Base-by-base conservation (phyloP, 2,888 invertebrate genomes). In the Cerceris ruficornis region DNA sequence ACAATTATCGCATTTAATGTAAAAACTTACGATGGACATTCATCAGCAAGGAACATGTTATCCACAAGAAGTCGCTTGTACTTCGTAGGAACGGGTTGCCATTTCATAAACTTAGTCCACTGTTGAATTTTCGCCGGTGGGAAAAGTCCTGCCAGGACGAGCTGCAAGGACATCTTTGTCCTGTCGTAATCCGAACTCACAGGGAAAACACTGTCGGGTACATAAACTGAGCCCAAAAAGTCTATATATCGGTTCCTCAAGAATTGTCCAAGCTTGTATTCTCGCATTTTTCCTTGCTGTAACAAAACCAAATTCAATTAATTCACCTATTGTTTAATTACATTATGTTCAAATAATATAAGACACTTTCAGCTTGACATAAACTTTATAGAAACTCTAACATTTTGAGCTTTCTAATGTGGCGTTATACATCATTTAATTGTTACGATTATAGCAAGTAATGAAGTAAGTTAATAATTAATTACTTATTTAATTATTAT, bases 101-200 rank as follows among this genome's bases (percentile, higher is more conserved):
- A 96, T 64, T 93, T 89, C 50, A 96, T 86, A 17, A 92, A 87
- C 0, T 92, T 89, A 78, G 94, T 94, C 95, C 95, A 95, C 75
- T 88, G 92, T 87, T 95, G 95, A 0, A 92, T 88, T 0, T 89
- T 90, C 14, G 90, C 88, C 0, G 96, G 95, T 2, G 95, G 95
- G 90, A 94, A 97, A 39, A 97, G 88, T 0, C 95, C 96, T 1
- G 96, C 94, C 73, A 96, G 92, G 5, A 95, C 95, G 41, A 95
- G 92, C 75, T 95, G 93, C 0, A 95, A 95, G 5, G 96, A 95
- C 94, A 96, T 96, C 92, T 96, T 94, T 0, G 97, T 96, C 61
- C 96, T 93, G 67, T 95, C 95, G 88, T 93, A 95, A 88, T 95
- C 95, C 0, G 96, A 96, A 49, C 95, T 95, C 39, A 94, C 92